Conservation (phyloP, 92 coral and sea anemone species). For the Phenganax subtilis region DNA sequence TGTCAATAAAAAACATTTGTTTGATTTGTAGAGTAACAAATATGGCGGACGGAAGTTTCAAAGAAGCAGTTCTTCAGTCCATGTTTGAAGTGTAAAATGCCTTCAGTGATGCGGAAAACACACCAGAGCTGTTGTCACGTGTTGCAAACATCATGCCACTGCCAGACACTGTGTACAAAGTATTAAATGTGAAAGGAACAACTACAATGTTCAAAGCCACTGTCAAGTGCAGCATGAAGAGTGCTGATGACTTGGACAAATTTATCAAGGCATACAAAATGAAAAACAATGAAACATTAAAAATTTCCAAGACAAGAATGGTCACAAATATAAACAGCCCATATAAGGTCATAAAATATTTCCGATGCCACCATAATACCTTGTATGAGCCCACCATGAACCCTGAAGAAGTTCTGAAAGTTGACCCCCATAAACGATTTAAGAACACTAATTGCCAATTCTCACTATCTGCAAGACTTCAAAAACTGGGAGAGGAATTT, state of each 20-base stretch:
- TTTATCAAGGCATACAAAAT: not conserved
- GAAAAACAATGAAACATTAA: slow-evolving; percentile 16
- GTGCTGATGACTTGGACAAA: slow-evolving; percentile 7
- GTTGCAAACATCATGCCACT: not conserved
- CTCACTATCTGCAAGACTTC: slow-evolving; percentile 9
- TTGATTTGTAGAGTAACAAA: not conserved
- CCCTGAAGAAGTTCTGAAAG: not conserved
- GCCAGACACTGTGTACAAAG: not conserved
- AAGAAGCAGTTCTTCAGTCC: not conserved
- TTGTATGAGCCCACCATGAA: slow-evolving; percentile 18
- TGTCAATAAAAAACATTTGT: no score
- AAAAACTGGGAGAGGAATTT: not conserved
- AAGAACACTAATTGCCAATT: slow-evolving; percentile 18
- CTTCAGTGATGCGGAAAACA: not conserved
- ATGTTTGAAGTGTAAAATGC: not conserved
- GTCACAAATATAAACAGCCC: slow-evolving; percentile 4
- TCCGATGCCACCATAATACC: slow-evolving; percentile 30
- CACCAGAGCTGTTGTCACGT: not conserved
- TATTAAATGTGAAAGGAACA: slow-evolving; percentile 6
- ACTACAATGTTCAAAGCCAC: not conserved
- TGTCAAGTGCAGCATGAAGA: slow-evolving; percentile 5
- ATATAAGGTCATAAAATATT: slow-evolving; percentile 11
- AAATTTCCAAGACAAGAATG: slow-evolving; percentile 1
- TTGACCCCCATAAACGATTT: slow-evolving; percentile 5
- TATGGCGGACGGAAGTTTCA: not conserved